Conservation (phyloP, 2,888 invertebrate species). For the Meandrusa payeni region DNA sequence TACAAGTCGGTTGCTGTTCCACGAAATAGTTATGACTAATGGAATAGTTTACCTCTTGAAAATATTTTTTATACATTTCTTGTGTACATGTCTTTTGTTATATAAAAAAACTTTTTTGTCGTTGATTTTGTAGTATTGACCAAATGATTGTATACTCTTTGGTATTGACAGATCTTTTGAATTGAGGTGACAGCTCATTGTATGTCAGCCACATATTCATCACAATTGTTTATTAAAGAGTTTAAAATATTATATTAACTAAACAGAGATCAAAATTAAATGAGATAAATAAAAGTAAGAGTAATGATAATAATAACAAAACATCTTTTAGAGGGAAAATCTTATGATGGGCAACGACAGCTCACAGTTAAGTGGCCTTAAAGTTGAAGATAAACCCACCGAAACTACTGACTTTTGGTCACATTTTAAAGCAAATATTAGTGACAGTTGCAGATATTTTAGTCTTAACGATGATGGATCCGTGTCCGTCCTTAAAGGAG, state of each 20-base stretch:
- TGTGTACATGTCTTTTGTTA: too few relatives aligned
- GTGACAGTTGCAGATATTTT: slow-evolving; percentile 77
- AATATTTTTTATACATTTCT: too few relatives aligned
- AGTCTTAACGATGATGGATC: slow-evolving; percentile 78
- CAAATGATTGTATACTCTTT: too few relatives aligned
- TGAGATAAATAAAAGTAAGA: not conserved
- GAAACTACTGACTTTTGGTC: slow-evolving; percentile 91
- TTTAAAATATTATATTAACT: not conserved
- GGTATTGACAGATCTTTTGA: too few relatives aligned
- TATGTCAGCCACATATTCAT: slow-evolving; percentile 10
- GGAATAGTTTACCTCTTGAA: too few relatives aligned
- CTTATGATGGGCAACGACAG: slow-evolving; percentile 88
- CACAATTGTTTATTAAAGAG: not conserved
- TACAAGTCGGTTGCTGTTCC: too few relatives aligned
- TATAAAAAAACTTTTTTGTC: too few relatives aligned
- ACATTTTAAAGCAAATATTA: slow-evolving; percentile 83
- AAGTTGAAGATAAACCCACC: slow-evolving; percentile 87
- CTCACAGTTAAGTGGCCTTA: slow-evolving; percentile 85
- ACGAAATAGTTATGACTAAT: too few relatives aligned
- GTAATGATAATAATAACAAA: not conserved
- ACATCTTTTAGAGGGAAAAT: not conserved
- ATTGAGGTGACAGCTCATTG: too few relatives aligned
- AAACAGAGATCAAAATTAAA: too few relatives aligned
- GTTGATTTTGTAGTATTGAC: too few relatives aligned
- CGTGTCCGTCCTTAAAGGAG: slow-evolving; percentile 88